Base-by-base conservation (phyloP, 2,888 invertebrate species). In the Diaperis boleti region DNA sequence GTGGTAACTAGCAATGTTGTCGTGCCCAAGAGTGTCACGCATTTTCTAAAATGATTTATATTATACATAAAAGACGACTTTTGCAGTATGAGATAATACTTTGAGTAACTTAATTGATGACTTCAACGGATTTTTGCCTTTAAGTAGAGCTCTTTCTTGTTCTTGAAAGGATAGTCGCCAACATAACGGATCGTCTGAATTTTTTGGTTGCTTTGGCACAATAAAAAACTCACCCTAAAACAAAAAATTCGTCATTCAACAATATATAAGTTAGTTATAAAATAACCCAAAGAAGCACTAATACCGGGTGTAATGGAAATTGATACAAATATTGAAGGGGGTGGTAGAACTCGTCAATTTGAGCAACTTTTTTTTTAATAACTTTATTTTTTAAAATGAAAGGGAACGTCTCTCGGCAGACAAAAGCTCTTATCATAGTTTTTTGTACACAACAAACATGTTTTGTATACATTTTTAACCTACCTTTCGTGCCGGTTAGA, bases 1-100 rank as follows among this genome's bases (percentile, higher is more conserved):
- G 54, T 83, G 85, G 67, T 87, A 87, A 66, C 87, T 87, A 0
- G 84, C 82, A n/a, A 87, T 79, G 5, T 76, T 75, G 0, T 78
- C 68, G 81, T 85, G 83, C 0, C 74, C 72, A 35, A 78, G 78
- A 0, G 78, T 74, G 66, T 86, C 85, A 1, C 86, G 81, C 1
- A 87, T 70, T 76, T 85, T 85, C 79, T 87, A 54, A 56, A 73
- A 71, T 62, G 29, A 13, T n/a, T n/a, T n/a, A n/a, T n/a, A n/a
- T n/a, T n/a, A n/a, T n/a, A 6, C 5, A 26, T 18, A n/a, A 35
- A 35, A 17, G 6, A 2, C 37, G 17, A 18, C 11, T 49, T 18
- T 22, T 6, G 20, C 20, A 3, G 31, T 31, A 3, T 8, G 31
- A 37, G 6, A 8, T 11, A 14, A 42, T 31, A 33, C 33, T 13